Base-by-base conservation (phyloP, 2,113 vertebrate species). In the Macquaria australasica region DNA sequence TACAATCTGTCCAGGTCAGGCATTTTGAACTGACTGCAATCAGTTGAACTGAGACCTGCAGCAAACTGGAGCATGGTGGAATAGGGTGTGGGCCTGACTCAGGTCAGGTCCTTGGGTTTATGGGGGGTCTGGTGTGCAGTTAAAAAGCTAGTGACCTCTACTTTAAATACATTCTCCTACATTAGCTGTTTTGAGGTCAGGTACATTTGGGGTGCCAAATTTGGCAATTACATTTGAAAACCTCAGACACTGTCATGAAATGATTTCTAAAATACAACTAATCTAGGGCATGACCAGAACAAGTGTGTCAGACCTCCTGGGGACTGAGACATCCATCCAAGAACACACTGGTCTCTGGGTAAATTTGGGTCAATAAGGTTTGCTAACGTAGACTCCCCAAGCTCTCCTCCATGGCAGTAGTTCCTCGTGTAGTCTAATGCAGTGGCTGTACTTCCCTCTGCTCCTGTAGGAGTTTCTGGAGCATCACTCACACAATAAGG, bases 211-310 rank as follows among this genome's bases (percentile, higher is more conserved):
- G 53, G 63, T 37, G 41, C 68, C 58, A 60, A 59, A 77, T 76
- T 58, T 77, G 55, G 51, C 81, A 25, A 18, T 41, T 55, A 51
- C 48, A 60, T 28, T 31, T 79, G n/a, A 77, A 69, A 78, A 37
- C 11, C 58, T 82, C 67, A 66, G 53, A 79, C 53, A 31, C 69
- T 45, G 12, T 68, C 60, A 71, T 77, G 72, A 75, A 73, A 67
- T 56, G 31, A 88, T 59, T 82, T 82, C 43, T 62, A 39, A 83
- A 83, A 87, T 83, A 87, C 53, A 87, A 71, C 43, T 76, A 23
- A 91, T 87, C 67, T 83, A 71, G 87, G 66, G 73, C 87, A 84
- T 81, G 85, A 86, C 90, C 87, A 79, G 73, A 73, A 86, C 87
- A 91, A 89, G 80, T 91, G 85, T 89, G 90, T 84, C 82, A 84